A percentile compares a stretch with the other conserved stretches of the same genome.
phyloP scores from a whole-genome alignment of 2,888 invertebrate genomes.

The Glaucopsyche alexis region DNA sequence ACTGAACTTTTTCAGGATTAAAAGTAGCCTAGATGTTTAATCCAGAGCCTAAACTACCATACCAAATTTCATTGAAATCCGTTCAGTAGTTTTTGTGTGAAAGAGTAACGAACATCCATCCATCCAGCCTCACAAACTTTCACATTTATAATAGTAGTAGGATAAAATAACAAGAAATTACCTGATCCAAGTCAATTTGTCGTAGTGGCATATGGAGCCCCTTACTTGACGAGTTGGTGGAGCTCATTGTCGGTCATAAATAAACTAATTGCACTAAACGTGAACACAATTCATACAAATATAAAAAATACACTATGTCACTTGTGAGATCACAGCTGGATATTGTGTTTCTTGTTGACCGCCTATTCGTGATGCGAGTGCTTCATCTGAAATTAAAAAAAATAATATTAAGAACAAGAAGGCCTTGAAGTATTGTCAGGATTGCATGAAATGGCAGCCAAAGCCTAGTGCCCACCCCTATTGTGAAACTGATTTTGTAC shows the following conservation, averaged over 20 bases:
- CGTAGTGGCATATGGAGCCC: slow-evolving; percentile 80
- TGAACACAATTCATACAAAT: slow-evolving; percentile 46
- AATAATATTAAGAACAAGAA: neutral
- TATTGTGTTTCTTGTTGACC: slow-evolving; percentile 47
- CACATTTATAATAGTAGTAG: too few relatives aligned
- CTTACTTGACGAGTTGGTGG: slow-evolving; percentile 48
- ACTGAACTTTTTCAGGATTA: neutral
- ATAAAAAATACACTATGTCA: slow-evolving; percentile 53
- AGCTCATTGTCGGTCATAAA: slow-evolving; percentile 53
- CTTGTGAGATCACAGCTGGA: slow-evolving; percentile 65
- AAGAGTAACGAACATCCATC: too few relatives aligned
- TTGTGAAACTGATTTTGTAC: too few relatives aligned
- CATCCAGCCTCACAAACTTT: too few relatives aligned
- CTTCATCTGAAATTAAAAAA: slow-evolving; percentile 56
- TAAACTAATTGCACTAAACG: slow-evolving; percentile 47
- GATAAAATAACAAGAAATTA: slow-evolving; percentile 42
- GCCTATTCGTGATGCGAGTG: slow-evolving; percentile 44
- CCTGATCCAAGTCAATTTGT: slow-evolving; percentile 89
- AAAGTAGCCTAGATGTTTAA: neutral
- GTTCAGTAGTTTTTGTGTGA: too few relatives aligned
- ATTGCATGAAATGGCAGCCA: too few relatives aligned
- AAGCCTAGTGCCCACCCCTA: too few relatives aligned
- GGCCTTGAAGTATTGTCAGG: too few relatives aligned
- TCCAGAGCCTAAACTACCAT: neutral
- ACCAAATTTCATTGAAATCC: too few relatives aligned